Base-by-base conservation (phyloP, 2,797 vertebrate genomes). In the Sternarchorhynchus goeldii region DNA sequence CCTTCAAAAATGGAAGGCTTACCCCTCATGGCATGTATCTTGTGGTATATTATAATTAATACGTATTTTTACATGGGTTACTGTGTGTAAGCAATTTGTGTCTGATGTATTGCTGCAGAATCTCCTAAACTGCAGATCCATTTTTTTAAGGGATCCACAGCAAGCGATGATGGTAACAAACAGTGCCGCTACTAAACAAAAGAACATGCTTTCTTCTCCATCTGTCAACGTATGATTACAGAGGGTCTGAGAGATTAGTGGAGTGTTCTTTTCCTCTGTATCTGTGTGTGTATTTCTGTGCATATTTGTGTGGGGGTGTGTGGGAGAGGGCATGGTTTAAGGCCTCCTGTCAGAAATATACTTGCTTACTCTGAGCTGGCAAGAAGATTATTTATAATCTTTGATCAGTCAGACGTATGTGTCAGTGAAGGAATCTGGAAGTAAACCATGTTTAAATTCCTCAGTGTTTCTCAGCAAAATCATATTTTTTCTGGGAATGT, bases 211-310 rank as follows among this genome's bases (percentile, higher is more conserved):
- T 77, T 73, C 56, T 18, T 67, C 73, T 45, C 60, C 60, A 81
- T 83, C 79, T 81, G 79, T 81, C 59, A 59, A 58, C n/a, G 68
- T 81, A 60, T 73, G 72, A 71, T 68, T 81, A 80, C 68, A 78
- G 63, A 73, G 67, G 59, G 72, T 67, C 74, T 56, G 17, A 21
- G 68, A 79, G 79, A 85, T 81, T 81, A 83, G 63, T 12, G 32
- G 20, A 71, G 29, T n/a, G 18, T 59, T 75, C 34, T 17, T 69
- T 69, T 69, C 36, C 60, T 45, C 72, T 67, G 50, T 59, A 73
- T 72, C 34, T 73, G 60, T 83, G 55, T 39, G 75, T 69, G 66
- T 60, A 70, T 14, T 62, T 32, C 12, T 34, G 77, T 32, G 67
- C 29, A 32, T 29, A 55, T 57, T 50, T n/a, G 50, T 45, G 10